Conservation (phyloP, 2,888 invertebrate genomes). For the Philhelius pedissequus region DNA sequence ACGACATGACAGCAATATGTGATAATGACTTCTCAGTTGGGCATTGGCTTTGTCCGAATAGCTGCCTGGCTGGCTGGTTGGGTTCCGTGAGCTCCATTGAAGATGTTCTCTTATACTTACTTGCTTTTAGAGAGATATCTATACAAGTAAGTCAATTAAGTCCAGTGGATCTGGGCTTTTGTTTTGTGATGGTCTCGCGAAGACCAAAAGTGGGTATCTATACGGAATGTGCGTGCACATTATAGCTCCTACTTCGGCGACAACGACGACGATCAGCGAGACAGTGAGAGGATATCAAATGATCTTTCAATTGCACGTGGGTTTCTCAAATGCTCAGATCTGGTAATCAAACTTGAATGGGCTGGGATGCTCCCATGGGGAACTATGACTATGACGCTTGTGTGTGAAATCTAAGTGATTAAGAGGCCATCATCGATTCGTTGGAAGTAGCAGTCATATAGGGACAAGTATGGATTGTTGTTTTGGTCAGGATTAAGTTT, state of each 20-base stretch:
- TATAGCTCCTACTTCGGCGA: background rate
- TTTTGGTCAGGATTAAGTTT: slow-evolving; percentile 19
- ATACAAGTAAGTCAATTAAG: slow-evolving; percentile 63
- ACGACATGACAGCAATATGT: slow-evolving; percentile 66
- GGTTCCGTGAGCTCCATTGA: slow-evolving; percentile 7
- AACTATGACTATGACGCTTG: slow-evolving; percentile 28
- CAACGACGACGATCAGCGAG: background rate
- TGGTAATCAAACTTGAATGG: slow-evolving; percentile 42
- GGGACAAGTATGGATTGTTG: slow-evolving; percentile 1
- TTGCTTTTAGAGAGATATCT: background rate
- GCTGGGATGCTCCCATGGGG: slow-evolving; percentile 53
- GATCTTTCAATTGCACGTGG: slow-evolving; percentile 67
- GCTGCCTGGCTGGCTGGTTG: background rate
- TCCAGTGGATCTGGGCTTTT: slow-evolving; percentile 60
- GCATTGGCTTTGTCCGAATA: slow-evolving; percentile 40
- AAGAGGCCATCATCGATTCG: slow-evolving; percentile 4
- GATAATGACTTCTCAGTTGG: slow-evolving; percentile 64
- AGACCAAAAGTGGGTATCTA: slow-evolving; percentile 23
- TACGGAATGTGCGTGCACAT: slow-evolving; percentile 59
- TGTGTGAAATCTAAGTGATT: slow-evolving; percentile 40
- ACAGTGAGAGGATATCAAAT: slow-evolving; percentile 44
- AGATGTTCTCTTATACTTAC: slow-evolving; percentile 22
- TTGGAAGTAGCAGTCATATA: background rate
- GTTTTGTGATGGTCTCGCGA: slow-evolving; percentile 21
- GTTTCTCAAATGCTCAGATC: slow-evolving; percentile 36